Evolutionary conservation across 2,113 vertebrate species (phyloP).

Genomic region (Perca flavescens): DNA sequence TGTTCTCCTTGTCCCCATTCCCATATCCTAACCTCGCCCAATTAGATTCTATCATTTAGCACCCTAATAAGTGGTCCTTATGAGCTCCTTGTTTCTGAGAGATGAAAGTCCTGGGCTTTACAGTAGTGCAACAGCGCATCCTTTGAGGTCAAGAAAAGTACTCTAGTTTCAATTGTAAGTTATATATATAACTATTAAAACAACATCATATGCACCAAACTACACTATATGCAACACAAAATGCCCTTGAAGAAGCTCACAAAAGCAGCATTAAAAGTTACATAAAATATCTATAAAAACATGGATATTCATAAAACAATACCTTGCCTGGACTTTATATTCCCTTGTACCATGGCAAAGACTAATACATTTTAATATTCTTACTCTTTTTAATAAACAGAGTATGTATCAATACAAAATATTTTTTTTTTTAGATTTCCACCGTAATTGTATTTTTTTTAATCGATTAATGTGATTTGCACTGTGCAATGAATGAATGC

Average conservation of each 20-base stretch:
- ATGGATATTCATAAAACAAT: conserved; percentile 73
- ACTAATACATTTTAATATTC: conserved; percentile 61
- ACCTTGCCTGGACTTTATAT: conserved; percentile 46
- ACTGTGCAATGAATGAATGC: conserved; percentile 25
- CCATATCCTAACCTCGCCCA: conserved; percentile 14
- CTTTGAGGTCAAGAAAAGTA: conserved; percentile 70
- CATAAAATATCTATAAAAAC: conserved; percentile 78
- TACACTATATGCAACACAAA: conserved; percentile 79
- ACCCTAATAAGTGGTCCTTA: conserved; percentile 50
- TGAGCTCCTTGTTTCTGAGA: conserved; percentile 68
- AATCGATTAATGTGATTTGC: conserved; percentile 22
- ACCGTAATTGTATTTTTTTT: conserved; percentile 4
- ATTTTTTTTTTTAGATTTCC: conserved; percentile 13
- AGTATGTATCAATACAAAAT: conserved; percentile 55
- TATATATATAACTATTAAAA: conserved; percentile 66
- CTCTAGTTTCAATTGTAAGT: conserved; percentile 40
- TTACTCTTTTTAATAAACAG: conserved; percentile 49
- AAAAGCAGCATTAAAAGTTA: conserved; percentile 81
- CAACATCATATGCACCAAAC: conserved; percentile 71
- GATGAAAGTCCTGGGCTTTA: conserved; percentile 61
- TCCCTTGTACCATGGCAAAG: conserved; percentile 63
- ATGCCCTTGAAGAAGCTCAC: conserved; percentile 76
- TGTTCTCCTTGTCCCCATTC: conserved; percentile 24
- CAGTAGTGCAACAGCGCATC: conserved; percentile 61
- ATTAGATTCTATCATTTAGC: conserved; percentile 51